Evolutionary conservation across 1,140 invertebrate genomes (phyloP).

Genomic region (Achatina immaculata): DNA sequence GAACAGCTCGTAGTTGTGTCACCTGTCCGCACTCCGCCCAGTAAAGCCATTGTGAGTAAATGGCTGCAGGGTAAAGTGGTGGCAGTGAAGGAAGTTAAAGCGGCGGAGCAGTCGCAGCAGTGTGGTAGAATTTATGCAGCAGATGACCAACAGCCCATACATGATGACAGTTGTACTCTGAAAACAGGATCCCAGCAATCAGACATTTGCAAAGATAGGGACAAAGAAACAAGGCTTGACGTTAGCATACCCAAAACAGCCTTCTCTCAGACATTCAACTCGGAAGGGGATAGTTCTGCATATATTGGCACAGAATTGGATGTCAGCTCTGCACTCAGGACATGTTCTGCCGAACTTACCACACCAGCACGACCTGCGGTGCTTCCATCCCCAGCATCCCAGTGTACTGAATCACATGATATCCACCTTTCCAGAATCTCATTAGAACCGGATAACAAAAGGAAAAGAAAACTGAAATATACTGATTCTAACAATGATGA

Average conservation of each 20-base stretch:
- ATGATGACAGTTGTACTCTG: not conserved
- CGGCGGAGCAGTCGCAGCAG: not conserved
- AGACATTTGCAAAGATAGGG: not conserved
- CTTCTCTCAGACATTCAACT: not conserved
- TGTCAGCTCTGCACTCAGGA: not conserved
- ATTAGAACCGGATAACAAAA: not conserved
- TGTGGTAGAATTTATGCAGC: not conserved
- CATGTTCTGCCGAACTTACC: not conserved
- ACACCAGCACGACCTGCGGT: not conserved
- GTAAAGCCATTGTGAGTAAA: slow-evolving; percentile 39
- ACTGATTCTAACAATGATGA: not conserved
- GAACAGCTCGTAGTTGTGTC: slow-evolving; percentile 55
- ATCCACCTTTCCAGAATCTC: not conserved
- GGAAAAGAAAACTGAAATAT: slow-evolving; percentile 10
- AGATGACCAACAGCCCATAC: not conserved
- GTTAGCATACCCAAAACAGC: not conserved
- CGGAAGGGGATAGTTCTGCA: not conserved
- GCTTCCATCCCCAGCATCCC: not conserved
- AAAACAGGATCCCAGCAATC: slow-evolving; percentile 1
- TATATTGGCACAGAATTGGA: slow-evolving; percentile 6
- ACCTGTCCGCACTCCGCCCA: slow-evolving; percentile 60
- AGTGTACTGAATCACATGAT: not conserved
- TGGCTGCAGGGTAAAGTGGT: slow-evolving; percentile 49
- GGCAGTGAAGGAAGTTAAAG: not conserved
- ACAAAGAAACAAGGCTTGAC: not conserved